These are phyloP conservation scores for Colletes latitarsis DNA, from an alignment of 1,140 invertebrate genomes.

Conservation along the genomic window DNA sequence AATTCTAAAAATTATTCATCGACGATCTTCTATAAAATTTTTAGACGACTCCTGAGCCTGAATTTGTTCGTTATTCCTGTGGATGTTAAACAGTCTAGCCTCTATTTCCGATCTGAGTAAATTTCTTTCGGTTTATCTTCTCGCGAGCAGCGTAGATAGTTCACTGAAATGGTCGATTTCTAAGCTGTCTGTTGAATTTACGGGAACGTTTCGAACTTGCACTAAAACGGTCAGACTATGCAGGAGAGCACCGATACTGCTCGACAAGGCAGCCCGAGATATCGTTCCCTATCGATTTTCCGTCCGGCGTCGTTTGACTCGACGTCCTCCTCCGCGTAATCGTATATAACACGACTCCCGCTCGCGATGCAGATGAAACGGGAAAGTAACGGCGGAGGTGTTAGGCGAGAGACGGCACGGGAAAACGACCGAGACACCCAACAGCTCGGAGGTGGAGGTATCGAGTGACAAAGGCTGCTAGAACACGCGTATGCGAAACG, in stretches of 20 bases:
- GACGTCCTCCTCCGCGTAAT: conserved; percentile 50
- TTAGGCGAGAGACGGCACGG: conserved; percentile 28
- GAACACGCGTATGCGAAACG: conserved; percentile 8
- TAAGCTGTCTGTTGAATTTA: not conserved
- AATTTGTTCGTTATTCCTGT: no score
- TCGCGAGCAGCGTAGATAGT: not conserved
- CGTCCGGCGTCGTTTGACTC: conserved; percentile 48
- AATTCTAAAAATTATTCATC: no score
- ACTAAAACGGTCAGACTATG: not conserved
- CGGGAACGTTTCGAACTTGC: not conserved
- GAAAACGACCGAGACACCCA: not conserved
- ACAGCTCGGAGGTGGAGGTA: conserved; percentile 5
- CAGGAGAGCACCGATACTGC: not conserved
- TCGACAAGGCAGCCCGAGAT: conserved; percentile 35
- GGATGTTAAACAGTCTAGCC: no score
- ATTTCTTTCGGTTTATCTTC: not conserved
- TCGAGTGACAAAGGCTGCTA: conserved; percentile 34
- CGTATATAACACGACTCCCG: conserved; percentile 51
- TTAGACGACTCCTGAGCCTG: no score
- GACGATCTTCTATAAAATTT: no score
- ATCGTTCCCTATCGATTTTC: conserved; percentile 60
- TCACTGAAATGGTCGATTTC: not conserved
- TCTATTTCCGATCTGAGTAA: no score
- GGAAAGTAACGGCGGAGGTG: conserved; percentile 36
- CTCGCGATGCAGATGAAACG: conserved; percentile 46